Percentiles rank a stretch among this genome's conserved stretches.
phyloP scores from a whole-genome alignment of 2,113 vertebrate genomes.

The Rallus limicola region DNA sequence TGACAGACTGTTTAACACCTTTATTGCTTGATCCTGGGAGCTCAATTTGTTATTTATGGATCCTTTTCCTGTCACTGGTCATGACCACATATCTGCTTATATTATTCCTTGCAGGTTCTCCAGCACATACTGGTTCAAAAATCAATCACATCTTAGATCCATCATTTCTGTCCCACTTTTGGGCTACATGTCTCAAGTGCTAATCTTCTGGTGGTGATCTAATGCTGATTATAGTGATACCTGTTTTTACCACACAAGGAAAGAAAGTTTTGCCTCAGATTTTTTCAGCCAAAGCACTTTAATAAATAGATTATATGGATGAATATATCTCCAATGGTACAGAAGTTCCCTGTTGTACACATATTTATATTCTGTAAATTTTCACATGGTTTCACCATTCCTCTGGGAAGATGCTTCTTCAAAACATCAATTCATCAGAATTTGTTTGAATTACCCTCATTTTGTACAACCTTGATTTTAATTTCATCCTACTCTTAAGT shows the following conservation, averaged over 20 bases:
- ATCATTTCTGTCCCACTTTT: not conserved
- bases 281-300: not conserved
- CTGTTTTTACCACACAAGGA: not conserved
- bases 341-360: not conserved
- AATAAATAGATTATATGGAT: not conserved
- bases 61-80: conserved; percentile 1
- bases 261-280: not conserved
- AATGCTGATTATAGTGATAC: not conserved
- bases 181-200: not conserved
- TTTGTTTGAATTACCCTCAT: conserved; percentile 5
- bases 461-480: conserved; percentile 8
- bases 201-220: not conserved
- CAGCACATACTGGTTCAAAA: conserved; percentile 12
- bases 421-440: not conserved
- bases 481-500: not conserved
- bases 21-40: conserved; percentile 22
- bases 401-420: not conserved
- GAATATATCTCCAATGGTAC: not conserved
- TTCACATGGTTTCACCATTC: not conserved
- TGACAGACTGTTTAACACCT: conserved; percentile 18
- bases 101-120: conserved; percentile 35
- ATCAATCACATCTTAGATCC: conserved; percentile 32
- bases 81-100: not conserved
- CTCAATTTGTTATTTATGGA: conserved; percentile 37
- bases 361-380: conserved; percentile 7